Evolutionary conservation across 2,888 invertebrate species (phyloP), one percentile per base, ranked within the genome.

Genomic region (Tetramorium bicarinatum): DNA sequence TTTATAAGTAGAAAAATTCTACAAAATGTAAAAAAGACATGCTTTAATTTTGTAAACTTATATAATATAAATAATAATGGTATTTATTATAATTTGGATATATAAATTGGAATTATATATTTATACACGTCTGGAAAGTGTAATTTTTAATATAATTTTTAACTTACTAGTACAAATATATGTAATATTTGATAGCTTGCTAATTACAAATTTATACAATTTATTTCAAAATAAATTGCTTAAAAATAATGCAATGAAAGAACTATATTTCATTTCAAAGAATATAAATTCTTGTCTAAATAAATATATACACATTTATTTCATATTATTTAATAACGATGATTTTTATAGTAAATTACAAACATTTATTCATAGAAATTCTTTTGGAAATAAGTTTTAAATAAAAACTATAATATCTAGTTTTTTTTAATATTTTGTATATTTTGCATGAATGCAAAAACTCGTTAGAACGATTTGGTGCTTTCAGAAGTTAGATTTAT

Each of bases 401-500:
- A 15, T 0, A 15, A 59, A 59, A 29, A n/a, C n/a, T 47, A 11
- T n/a, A 38, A 66, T 21, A 0, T 66, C 1, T 15, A 25, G 7
- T 18, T 49, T 38, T 1, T 34, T 13, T 11, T 15, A 18, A 34
- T 15, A 7, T n/a, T n/a, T n/a, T 56, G 7, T 54, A 54, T 56
- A 56, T 56, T 41, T 56, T 15, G 15, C 29, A 34, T 15, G 18
- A 49, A 72, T 6, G 15, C 29, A 9, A 34, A 29, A 56, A n/a
- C 29, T 1, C 13, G 34, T 71, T 47, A 13, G 7, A 79, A 21
- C n/a, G 9, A 7, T 38, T 69, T n/a, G 38, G 21, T 18, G 18
- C 56, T 41, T 56, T 2, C 41, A n/a, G 4, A 52, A 52, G 7
- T 29, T 15, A 34, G 11, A 79, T n/a, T 79, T 71, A 71, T 47